Evolutionary conservation across 2,113 vertebrate genomes (phyloP), one percentile per base, ranked within the genome.

Genomic region (Tragelaphus buxtoni): DNA sequence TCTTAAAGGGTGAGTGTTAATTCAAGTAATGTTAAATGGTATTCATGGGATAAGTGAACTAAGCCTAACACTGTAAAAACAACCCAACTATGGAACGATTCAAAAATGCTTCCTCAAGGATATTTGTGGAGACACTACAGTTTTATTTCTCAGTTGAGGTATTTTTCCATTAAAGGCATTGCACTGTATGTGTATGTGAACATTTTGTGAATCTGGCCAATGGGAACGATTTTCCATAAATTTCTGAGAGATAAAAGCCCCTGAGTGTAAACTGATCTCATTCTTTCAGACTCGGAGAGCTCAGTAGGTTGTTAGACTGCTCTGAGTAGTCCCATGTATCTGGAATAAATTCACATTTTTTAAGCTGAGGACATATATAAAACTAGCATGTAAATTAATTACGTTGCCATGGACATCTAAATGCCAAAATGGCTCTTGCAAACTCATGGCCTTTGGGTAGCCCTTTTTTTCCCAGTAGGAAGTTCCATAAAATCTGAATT

Each of bases 21-120:
- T 95, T 96, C 32, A 87, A 91, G 97, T 82, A 95, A 94, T 53
- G 55, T 63, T 98, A 97, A 97, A 95, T 96, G 22, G 42, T 93
- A 86, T 98, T 98, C 74, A 94, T 92, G 51, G 84, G 60, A 69
- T 83, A 96, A 94, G 11, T 96, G 24, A 98, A 94, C 55, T 72
- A 12, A 85, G 16, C 53, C 90, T 88, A 97, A 95, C 39, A 69
- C 26, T 58, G 97, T 97, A 55, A 47, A 87, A 94, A 86, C 32
- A 96, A 93, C 74, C 90, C 87, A 93, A 88, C 76, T 95, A 22
- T 74, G 14, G 10, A 92, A 51, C 55, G 39, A 58, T 58, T 45
- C 65, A 49, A 60, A 83, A 84, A 58, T 82, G 60, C 30, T 91
- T 80, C 89, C 72, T 95, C 24, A 45, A 79, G 26, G 56, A 4